Evolutionary conservation across 1,140 invertebrate genomes (phyloP).

Genomic region (Drosophila arizonae): DNA sequence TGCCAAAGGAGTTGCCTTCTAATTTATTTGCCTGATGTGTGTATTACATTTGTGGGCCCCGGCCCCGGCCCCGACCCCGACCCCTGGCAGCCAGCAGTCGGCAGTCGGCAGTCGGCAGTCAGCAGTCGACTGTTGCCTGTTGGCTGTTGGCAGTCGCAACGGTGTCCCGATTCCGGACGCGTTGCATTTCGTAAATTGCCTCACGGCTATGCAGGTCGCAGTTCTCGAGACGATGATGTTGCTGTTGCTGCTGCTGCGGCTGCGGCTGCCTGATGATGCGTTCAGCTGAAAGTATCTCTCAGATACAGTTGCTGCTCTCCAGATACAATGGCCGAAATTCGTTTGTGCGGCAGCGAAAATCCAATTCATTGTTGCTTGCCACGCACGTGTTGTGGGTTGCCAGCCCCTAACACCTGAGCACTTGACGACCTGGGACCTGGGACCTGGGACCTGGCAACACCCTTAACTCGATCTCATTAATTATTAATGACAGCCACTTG

Average conservation of each 20-base stretch:
- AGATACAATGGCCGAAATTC: constrained; percentile 37
- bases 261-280: constrained; percentile 34
- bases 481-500: constrained; percentile 23
- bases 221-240: neutral
- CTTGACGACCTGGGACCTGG: neutral
- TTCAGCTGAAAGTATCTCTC: constrained; percentile 42
- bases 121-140: constrained; percentile 8
- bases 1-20: constrained; percentile 78
- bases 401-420: constrained; percentile 18
- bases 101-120: constrained; percentile 2
- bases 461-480: constrained; percentile 26
- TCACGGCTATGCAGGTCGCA: constrained; percentile 50
- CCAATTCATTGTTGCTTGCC: constrained; percentile 19
- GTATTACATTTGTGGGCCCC: constrained; percentile 74
- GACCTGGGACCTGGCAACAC: neutral
- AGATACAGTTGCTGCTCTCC: constrained; percentile 33
- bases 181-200: constrained; percentile 64
- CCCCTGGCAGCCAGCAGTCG: constrained; percentile 2
- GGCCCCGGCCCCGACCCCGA: constrained; percentile 2
- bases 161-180: constrained; percentile 26
- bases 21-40: constrained; percentile 82
- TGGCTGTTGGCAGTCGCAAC: constrained; percentile 6
- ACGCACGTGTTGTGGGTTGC: constrained; percentile 18
- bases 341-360: constrained; percentile 24
- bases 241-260: neutral